phyloP scores from a whole-genome alignment of 2,888 invertebrate species.

The Polydrusus pterygomalis region DNA sequence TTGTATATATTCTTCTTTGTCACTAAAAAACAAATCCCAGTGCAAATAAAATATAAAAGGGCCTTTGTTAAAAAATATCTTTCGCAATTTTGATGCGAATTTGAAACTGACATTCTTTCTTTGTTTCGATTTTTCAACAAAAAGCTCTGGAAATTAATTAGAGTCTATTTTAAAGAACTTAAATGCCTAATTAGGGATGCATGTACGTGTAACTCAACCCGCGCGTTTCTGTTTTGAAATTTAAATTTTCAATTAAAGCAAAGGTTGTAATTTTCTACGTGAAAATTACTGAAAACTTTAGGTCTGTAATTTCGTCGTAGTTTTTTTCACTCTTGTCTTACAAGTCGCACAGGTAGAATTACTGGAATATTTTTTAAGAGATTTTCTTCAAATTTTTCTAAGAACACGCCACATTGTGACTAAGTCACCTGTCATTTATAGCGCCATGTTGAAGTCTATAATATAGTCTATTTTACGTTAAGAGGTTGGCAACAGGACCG shows the following conservation, averaged over 20 bases:
- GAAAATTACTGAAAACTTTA: neutral
- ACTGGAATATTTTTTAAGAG: too few species aligned
- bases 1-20: too few species aligned
- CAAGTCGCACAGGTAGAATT: neutral
- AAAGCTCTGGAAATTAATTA: neutral
- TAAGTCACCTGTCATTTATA: too few species aligned
- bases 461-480: too few species aligned
- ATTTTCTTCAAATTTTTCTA: too few species aligned
- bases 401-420: too few species aligned
- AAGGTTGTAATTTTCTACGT: neutral
- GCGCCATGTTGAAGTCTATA: too few species aligned
- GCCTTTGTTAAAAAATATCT: too few species aligned
- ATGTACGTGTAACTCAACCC: neutral
- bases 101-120: neutral
- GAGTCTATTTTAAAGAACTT: neutral
- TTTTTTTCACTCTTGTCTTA: neutral
- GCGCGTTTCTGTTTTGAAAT: neutral
- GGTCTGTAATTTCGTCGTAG: neutral
- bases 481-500: too few species aligned
- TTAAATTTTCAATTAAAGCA: slow-evolving; percentile 15
- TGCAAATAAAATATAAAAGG: too few species aligned
- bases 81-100: neutral
- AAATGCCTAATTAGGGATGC: slow-evolving; percentile 1
- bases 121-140: slow-evolving; percentile 7
- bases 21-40: too few species aligned